These are phyloP conservation scores for Pyrgilauda ruficollis DNA, from an alignment of 2,113 vertebrate genomes.

Conservation along the genomic window DNA sequence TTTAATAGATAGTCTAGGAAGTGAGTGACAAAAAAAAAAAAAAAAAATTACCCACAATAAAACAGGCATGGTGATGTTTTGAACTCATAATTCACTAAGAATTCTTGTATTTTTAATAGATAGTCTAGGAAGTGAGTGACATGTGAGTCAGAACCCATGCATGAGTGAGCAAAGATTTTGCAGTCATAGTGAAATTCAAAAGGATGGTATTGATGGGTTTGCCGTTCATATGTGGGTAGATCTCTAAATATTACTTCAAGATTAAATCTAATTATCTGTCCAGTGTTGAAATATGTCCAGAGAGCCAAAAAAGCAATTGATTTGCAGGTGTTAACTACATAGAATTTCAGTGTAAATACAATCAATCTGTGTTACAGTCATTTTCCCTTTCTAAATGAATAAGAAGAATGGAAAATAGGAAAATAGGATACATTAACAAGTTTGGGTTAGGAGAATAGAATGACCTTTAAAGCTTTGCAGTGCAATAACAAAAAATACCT, in stretches of 20 bases:
- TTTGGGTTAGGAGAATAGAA: neutral
- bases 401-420: neutral
- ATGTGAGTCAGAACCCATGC: neutral
- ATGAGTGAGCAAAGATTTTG: neutral
- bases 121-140: neutral
- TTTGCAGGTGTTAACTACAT: neutral
- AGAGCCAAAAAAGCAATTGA: neutral
- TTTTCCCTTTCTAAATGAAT: neutral
- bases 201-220: neutral
- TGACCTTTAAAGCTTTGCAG: neutral
- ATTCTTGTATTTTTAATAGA: neutral
- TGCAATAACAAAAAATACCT: neutral
- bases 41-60: neutral
- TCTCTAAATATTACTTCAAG: neutral
- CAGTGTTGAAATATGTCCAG: neutral
- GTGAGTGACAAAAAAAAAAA: neutral
- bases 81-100: neutral
- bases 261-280: neutral
- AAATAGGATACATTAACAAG: neutral
- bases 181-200: neutral
- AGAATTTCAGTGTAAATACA: neutral
- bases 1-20: neutral
- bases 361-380: neutral
- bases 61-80: neutral
- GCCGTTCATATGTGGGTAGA: neutral